phyloP scores from a whole-genome alignment of 2,113 vertebrate species.

The Pionites leucogaster region DNA sequence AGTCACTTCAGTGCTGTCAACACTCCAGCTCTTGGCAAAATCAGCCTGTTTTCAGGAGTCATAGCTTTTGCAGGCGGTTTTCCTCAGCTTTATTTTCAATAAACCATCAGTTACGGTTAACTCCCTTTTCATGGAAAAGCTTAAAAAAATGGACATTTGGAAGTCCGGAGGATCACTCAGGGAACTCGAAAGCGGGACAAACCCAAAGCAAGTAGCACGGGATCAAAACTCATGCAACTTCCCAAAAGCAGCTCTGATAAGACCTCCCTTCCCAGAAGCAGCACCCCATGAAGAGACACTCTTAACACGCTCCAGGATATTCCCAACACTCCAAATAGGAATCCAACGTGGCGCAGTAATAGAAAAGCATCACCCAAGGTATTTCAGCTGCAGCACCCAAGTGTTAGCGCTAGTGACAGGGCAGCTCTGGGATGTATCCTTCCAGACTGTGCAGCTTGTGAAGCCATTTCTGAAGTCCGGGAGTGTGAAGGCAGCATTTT shows the following conservation, averaged over 20 bases:
- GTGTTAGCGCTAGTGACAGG: neutral
- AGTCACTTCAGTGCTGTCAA: neutral
- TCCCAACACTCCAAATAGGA: neutral
- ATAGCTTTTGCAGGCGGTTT: neutral
- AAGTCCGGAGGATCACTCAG: neutral
- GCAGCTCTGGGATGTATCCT: neutral
- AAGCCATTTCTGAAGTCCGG: neutral
- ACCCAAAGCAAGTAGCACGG: neutral
- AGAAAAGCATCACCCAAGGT: neutral
- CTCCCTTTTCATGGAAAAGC: neutral
- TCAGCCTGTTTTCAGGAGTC: neutral
- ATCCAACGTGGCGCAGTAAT: neutral
- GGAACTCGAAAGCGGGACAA: neutral
- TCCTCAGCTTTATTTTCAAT: neutral
- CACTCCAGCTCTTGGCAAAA: slow-evolving; percentile 1
- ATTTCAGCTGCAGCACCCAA: neutral
- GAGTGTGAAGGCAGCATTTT: neutral
- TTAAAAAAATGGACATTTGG: neutral
- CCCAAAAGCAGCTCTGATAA: neutral
- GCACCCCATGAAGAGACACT: neutral
- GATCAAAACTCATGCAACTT: neutral
- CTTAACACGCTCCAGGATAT: neutral
- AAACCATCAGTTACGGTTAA: neutral
- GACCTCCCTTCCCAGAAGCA: neutral
- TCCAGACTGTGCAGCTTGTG: neutral